These are phyloP conservation scores for Hesperia comma DNA, from an alignment of 2,888 invertebrate species.

Conservation along the genomic window DNA sequence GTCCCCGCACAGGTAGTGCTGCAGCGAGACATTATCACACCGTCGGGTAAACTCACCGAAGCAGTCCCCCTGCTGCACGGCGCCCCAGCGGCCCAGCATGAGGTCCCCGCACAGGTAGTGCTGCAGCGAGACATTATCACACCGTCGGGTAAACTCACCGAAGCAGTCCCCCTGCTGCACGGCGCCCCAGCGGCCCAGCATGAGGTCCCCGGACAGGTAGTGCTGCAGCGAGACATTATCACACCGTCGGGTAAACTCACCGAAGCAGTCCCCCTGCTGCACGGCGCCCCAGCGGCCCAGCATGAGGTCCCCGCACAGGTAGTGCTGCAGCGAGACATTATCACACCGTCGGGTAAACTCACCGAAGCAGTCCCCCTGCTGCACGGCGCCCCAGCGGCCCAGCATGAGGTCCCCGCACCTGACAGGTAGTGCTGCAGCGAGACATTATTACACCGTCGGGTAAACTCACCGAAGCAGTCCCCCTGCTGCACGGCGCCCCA, in stretches of 20 bases:
- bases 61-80: slow-evolving; percentile 98
- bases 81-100: slow-evolving; percentile 96
- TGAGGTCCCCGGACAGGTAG: slow-evolving; percentile 96
- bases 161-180: slow-evolving; percentile 99
- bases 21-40: no score
- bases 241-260: slow-evolving; percentile 72
- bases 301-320: slow-evolving; percentile 95
- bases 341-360: no score
- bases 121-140: slow-evolving; percentile 96
- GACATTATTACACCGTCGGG: no score
- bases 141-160: slow-evolving; percentile 75
- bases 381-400: slow-evolving; percentile 97
- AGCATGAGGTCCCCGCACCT: slow-evolving; percentile 96
- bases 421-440: slow-evolving; percentile 97
- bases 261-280: slow-evolving; percentile 97
- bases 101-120: slow-evolving; percentile 97
- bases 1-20: slow-evolving; percentile 97
- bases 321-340: slow-evolving; percentile 97
- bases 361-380: slow-evolving; percentile 97
- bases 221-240: slow-evolving; percentile 97
- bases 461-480: slow-evolving; percentile 91
- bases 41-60: slow-evolving; percentile 85
- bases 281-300: slow-evolving; percentile 98
- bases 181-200: slow-evolving; percentile 97
- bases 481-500: slow-evolving; percentile 99